Evolutionary conservation across 2,797 vertebrate species (phyloP), one percentile per base, ranked within the genome.

Genomic region (Pterois miles): DNA sequence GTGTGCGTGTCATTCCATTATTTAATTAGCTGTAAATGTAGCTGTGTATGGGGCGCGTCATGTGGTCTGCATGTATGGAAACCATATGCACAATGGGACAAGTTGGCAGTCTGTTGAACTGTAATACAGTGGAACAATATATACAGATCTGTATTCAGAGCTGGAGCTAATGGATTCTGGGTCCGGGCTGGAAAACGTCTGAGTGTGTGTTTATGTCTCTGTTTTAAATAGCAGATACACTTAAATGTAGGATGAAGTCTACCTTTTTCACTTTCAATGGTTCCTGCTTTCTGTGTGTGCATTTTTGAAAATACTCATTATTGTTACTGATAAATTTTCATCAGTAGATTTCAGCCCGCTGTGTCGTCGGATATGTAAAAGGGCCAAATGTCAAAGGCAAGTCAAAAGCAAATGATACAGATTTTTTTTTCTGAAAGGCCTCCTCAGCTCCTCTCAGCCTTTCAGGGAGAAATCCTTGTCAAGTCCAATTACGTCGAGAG

Each of bases 131-230:
- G 83, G 78, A 90, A 89, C 89, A 83, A 83, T 78, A 66, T 80
- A 86, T 33, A 79, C 82, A 85, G 76, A 84, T 83, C 79, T 82
- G 70, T 65, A 74, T 38, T 82, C 69, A 71, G 69, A 77, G 63
- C 83, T 77, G 86, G 31, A 54, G 76, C 87, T 69, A 87, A 90
- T 88, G 87, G 86, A 88, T 87, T 85, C 5, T 8, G 60, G 64
- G 59, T 54, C 2, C 18, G 6, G 65, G 74, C 71, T 74, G 80
- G 82, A 79, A 86, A 83, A 71, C 65, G 22, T 85, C 78, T 83
- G 60, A 81, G 65, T 1, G 3, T 59, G 70, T 83, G 76, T 86
- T 85, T 81, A 71, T 13, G 40, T 82, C 23, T 67, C 36, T 13
- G 57, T 36, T 83, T 36, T 52, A 38, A 74, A 76, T 2, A 29